Evolutionary conservation across 2,888 invertebrate species (phyloP), one percentile per base, ranked within the genome.

Genomic region (Mimas tiliae): DNA sequence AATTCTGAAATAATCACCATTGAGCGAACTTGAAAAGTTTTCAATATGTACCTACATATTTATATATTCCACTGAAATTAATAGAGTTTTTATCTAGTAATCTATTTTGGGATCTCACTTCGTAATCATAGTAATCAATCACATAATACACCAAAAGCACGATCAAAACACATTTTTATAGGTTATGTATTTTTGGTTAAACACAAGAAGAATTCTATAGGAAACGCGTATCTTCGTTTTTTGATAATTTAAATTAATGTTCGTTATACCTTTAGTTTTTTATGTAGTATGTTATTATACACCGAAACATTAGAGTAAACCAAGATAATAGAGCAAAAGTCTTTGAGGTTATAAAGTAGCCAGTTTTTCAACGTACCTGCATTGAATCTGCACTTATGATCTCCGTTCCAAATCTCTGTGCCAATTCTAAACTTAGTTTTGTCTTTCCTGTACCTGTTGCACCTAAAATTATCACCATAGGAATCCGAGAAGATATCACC

Each of bases 371-470:
- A 78, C 82, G 76, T 83, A 98, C 98, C 96, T 99, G 99, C 99
- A 99, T 99, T 21, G 99, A 99, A 95, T 99, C 99, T 0, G 99
- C 99, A 82, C 98, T 99, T 69, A 99, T 97, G 67, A 99, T 96
- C 95, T 99, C 99, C 34, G 98, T 97, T 73, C 94, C 94, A 87
- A 97, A 98, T 83, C 94, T 96, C 79, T 96, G 95, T 0, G 98
- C 99, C 72, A 99, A 93, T 94, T 99, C 97, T 68, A 99, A 94
- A 67, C 98, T 97, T 75, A 99, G 93, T 90, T 99, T 99, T 0
- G 99, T 98, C 94, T 99, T 99, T 67, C 99, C 99, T 7, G 98
- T 97, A 11, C 99, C 99, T 51, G 99, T 99, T 45, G 99, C 97
- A 77, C 99, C 99, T 74, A 99, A 94, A 90, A 99, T 96, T 64